Evolutionary conservation across 2,113 vertebrate genomes (phyloP).

Genomic region (Megaleporinus macrocephalus): DNA sequence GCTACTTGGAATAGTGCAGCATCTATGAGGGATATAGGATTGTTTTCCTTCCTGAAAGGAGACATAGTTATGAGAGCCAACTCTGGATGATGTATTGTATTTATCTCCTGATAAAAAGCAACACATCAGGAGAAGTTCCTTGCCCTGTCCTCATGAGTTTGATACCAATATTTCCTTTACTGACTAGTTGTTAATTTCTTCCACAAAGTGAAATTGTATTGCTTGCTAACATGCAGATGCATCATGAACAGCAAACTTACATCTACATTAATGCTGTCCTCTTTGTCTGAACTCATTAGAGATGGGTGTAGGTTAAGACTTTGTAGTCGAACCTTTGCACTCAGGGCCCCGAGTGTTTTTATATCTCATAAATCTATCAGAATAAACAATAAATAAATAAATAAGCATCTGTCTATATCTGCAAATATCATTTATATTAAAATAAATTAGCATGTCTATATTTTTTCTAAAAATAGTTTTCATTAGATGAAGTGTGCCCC

Average conservation of each 20-base stretch:
- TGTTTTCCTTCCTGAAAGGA: no score
- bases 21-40: no score
- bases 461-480: not conserved
- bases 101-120: no score
- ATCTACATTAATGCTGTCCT: not conserved
- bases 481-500: not conserved
- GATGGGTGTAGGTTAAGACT: not conserved
- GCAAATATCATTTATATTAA: not conserved
- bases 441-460: not conserved
- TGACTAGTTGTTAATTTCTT: no score
- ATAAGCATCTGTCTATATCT: not conserved
- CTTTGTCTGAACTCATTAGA: not conserved
- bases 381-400: not conserved
- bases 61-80: no score
- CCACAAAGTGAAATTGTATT: no score
- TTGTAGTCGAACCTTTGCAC: no score
- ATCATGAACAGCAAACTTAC: not conserved
- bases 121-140: not conserved
- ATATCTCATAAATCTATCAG: no score
- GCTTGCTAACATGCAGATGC: not conserved
- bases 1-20: no score
- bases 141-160: not conserved
- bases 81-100: not conserved
- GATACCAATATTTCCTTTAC: not conserved
- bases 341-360: no score